Conservation (phyloP, 2,888 invertebrate genomes). For the Acanthacorydalis orientalis region DNA sequence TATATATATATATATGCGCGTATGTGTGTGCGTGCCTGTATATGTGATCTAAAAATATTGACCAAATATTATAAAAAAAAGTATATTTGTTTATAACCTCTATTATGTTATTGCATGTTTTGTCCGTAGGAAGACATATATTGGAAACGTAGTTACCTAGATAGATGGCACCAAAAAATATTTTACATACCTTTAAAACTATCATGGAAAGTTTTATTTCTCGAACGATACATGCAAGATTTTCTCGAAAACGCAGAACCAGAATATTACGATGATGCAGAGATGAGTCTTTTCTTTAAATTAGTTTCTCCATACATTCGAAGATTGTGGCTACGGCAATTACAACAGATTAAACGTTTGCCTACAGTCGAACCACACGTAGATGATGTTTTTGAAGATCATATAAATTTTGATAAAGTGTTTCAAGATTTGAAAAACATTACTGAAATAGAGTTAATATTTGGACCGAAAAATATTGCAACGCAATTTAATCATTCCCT, state of each 20-base stretch:
- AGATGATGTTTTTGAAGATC: slow-evolving; percentile 28
- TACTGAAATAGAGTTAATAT: slow-evolving; percentile 29
- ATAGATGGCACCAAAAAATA: slow-evolving; percentile 16
- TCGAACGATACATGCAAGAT: slow-evolving; percentile 22
- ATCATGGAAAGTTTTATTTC: slow-evolving; percentile 25
- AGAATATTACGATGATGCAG: slow-evolving; percentile 22
- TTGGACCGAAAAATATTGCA: slow-evolving; percentile 30
- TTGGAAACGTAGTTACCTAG: slow-evolving; percentile 39
- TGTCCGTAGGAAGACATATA: slow-evolving; percentile 35
- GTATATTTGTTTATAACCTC: neutral
- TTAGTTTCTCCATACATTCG: slow-evolving; percentile 34
- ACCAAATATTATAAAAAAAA: neutral
- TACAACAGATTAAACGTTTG: slow-evolving; percentile 36
- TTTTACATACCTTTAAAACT: slow-evolving; percentile 15
- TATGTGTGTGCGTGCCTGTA: too few species aligned
- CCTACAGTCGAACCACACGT: slow-evolving; percentile 22
- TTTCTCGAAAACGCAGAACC: slow-evolving; percentile 23
- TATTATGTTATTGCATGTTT: slow-evolving; percentile 1
- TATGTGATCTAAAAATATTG: too few species aligned
- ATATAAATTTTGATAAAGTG: slow-evolving; percentile 39
- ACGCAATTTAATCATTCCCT: slow-evolving; percentile 38
- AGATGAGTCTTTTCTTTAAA: slow-evolving; percentile 19
- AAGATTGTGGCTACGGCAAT: slow-evolving; percentile 31
- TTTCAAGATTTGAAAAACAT: slow-evolving; percentile 33
- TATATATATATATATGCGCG: too few species aligned